Evolutionary conservation across 2,113 vertebrate genomes (phyloP), one percentile per base, ranked within the genome.

Genomic region (Eolophus roseicapilla): DNA sequence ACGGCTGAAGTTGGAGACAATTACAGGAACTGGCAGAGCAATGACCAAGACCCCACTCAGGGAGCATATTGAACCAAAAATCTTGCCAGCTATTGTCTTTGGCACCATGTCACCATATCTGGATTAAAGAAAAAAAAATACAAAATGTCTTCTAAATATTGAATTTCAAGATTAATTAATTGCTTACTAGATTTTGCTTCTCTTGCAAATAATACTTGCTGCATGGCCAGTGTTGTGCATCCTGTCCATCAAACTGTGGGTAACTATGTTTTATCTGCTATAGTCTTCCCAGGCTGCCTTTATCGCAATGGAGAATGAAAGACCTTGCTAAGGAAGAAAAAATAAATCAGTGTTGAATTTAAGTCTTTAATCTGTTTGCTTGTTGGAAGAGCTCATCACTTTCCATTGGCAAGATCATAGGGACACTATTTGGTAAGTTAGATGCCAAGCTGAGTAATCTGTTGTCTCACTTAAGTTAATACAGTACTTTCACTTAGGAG

Each of bases 71-170:
- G 99, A 99, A 67, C 99, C 99, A 83, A 99, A 98, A 78, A 99
- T 98, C 98, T 99, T 99, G 90, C 99, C 99, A 96, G 98, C 98
- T 92, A 99, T 99, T 88, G 99, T 99, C 98, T 99, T 99, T 14
- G 99, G 99, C 25, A 99, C 99, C 99, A 99, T 99, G 97, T 99
- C 99, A 21, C 99, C 99, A 71, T 99, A 99, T 83, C 99, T 99
- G 94, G 5, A 53, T 85, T 39, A 92, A 74, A 97, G 39, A 91
- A 50, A 96, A 85, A 92, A 77, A 86, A 79, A 1, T 2, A 67
- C 10, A 63, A 69, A 70, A 74, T 31, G 6, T 65, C 57, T 79
- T 68, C 17, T 82, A 20, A 55, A 50, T 39, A 77, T 79, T 67
- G 87, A 88, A 82, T 83, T 88, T 74, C 11, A 80, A 21, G 41